These are phyloP conservation scores for Lysandra coridon DNA, from an alignment of 2,888 invertebrate species.

Conservation along the genomic window DNA sequence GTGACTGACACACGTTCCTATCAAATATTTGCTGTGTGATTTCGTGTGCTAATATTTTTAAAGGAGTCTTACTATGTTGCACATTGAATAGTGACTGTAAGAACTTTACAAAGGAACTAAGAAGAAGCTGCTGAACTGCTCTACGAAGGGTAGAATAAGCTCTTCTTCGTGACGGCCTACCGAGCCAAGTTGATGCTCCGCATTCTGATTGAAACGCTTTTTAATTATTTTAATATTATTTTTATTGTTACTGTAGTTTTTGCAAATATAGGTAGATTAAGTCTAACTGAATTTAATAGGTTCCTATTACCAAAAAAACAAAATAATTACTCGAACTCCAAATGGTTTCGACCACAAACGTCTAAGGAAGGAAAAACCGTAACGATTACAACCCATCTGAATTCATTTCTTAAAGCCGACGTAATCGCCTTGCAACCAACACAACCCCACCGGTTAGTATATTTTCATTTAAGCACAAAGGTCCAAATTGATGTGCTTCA, in stretches of 20 bases:
- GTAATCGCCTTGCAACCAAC: slow-evolving; percentile 5
- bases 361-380: background rate
- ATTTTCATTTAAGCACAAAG: slow-evolving; percentile 23
- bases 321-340: background rate
- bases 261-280: too few relatives aligned
- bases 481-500: slow-evolving; percentile 14
- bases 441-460: background rate
- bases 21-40: slow-evolving; percentile 7
- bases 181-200: too few relatives aligned
- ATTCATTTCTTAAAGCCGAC: background rate
- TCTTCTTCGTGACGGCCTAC: too few relatives aligned
- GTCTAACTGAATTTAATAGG: too few relatives aligned
- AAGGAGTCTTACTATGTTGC: background rate
- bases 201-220: too few relatives aligned
- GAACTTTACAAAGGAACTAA: too few relatives aligned
- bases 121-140: too few relatives aligned
- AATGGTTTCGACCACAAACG: background rate
- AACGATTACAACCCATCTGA: background rate
- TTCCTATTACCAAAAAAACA: background rate
- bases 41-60: slow-evolving; percentile 11
- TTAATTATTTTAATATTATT: too few relatives aligned
- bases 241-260: too few relatives aligned
- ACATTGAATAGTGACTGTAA: background rate
- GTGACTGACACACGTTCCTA: background rate
- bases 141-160: too few relatives aligned